These are phyloP conservation scores for Gymnothorax reevesii DNA, from an alignment of 2,797 vertebrate genomes.

Conservation along the genomic window DNA sequence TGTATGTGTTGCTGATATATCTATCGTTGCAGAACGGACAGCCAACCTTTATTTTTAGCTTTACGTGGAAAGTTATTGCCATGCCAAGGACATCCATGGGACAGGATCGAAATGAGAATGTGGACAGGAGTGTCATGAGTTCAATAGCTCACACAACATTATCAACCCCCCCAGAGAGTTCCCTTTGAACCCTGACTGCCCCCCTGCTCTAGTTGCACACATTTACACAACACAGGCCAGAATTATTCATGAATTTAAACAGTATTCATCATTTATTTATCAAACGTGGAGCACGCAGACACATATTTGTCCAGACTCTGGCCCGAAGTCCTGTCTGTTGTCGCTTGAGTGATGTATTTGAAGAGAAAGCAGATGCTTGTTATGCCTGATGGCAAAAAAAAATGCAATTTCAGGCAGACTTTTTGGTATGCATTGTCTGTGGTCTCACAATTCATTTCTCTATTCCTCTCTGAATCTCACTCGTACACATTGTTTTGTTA, in stretches of 20 bases:
- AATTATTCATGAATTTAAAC: background rate
- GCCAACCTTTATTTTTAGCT: no score
- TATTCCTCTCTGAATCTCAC: no score
- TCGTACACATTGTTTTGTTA: background rate
- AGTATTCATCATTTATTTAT: slow-evolving; percentile 8
- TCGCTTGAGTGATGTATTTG: background rate
- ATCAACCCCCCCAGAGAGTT: background rate
- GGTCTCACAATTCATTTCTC: background rate
- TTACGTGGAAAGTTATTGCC: no score
- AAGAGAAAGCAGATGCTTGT: background rate
- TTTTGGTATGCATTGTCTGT: background rate
- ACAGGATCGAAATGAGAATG: background rate
- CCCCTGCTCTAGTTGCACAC: background rate
- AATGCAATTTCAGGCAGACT: no score
- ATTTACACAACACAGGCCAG: background rate
- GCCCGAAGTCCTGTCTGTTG: background rate
- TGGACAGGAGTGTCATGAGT: background rate
- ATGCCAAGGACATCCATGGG: background rate
- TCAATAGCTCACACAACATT: background rate
- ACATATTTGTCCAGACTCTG: background rate
- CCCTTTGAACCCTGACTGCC: background rate
- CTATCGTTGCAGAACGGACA: no score
- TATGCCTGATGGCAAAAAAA: background rate
- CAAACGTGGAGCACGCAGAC: background rate
- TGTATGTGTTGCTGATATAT: no score